Percentiles rank a stretch among this genome's conserved stretches.
phyloP scores from a whole-genome alignment of 1,140 invertebrate genomes.

The Tetranychus urticae region DNA sequence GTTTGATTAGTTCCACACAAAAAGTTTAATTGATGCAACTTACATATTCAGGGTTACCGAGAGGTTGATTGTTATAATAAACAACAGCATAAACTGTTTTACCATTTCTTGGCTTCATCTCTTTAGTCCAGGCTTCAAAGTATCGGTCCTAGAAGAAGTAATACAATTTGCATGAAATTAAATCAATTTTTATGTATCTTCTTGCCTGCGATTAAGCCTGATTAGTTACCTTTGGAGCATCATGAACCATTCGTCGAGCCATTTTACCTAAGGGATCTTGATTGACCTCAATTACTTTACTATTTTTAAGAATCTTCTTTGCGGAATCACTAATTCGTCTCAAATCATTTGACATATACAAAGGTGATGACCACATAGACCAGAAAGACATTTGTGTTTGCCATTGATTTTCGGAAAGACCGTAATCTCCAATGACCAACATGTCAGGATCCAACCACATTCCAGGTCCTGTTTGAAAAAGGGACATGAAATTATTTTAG shows the following conservation, averaged over 20 bases:
- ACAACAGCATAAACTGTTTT: neutral
- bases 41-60: neutral
- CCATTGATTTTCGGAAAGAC: slow-evolving; percentile 19
- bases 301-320: slow-evolving; percentile 18
- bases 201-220: too few relatives aligned
- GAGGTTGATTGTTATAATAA: neutral
- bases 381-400: slow-evolving; percentile 24
- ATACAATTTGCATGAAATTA: neutral
- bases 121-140: neutral
- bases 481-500: slow-evolving; percentile 13
- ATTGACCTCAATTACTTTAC: slow-evolving; percentile 19
- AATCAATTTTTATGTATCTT: too few relatives aligned
- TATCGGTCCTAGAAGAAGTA: neutral
- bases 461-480: slow-evolving; percentile 19
- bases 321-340: slow-evolving; percentile 16
- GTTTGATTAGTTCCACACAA: too few relatives aligned
- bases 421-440: slow-evolving; percentile 17
- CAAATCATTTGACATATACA: slow-evolving; percentile 25
- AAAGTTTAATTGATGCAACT: neutral
- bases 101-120: neutral
- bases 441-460: slow-evolving; percentile 30
- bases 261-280: slow-evolving; percentile 21
- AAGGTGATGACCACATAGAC: slow-evolving; percentile 22
- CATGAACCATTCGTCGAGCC: slow-evolving; percentile 18
- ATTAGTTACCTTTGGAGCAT: neutral